A percentile compares a stretch with the other conserved stretches of the same genome.
Evolutionary conservation across 2,888 invertebrate species (phyloP).

Genomic region (Agrilus biguttatus): DNA sequence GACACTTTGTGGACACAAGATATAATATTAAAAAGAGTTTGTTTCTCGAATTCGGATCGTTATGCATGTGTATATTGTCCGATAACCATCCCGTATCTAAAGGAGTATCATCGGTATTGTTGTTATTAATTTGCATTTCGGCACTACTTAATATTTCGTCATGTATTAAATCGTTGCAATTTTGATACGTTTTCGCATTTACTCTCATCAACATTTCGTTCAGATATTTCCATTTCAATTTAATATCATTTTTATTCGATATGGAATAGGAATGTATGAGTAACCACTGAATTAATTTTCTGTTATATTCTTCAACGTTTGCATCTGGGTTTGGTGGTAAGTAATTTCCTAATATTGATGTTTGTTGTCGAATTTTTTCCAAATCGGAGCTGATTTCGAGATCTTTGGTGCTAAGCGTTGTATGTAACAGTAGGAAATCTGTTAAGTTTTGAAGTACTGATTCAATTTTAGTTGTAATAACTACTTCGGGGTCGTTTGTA

Average conservation of each 20-base stretch:
- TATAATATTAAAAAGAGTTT: constrained; percentile 11
- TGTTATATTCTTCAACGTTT: background rate
- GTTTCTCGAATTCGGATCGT: constrained; percentile 6
- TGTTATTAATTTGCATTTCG: background rate
- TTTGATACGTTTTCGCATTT: background rate
- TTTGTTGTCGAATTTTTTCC: constrained; percentile 41
- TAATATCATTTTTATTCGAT: constrained; percentile 25
- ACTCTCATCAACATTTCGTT: background rate
- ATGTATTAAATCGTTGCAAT: constrained; percentile 2
- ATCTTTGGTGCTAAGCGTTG: constrained; percentile 29
- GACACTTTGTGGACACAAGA: constrained; percentile 6
- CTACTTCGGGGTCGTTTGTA: constrained; percentile 31
- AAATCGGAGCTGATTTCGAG: constrained; percentile 37
- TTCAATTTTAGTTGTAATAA: constrained; percentile 33
- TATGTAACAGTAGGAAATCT: constrained; percentile 7
- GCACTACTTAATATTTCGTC: background rate
- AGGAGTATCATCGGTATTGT: constrained; percentile 13
- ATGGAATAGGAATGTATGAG: constrained; percentile 30
- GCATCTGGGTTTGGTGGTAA: constrained; percentile 4
- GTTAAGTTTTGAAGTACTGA: background rate
- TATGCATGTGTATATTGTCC: constrained; percentile 12
- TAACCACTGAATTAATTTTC: constrained; percentile 14
- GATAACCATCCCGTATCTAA: constrained; percentile 25
- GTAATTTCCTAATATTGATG: constrained; percentile 24
- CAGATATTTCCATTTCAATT: constrained; percentile 19